These are phyloP conservation scores for Chloroclystis v-ata DNA, from an alignment of 2,888 invertebrate species.

Conservation along the genomic window DNA sequence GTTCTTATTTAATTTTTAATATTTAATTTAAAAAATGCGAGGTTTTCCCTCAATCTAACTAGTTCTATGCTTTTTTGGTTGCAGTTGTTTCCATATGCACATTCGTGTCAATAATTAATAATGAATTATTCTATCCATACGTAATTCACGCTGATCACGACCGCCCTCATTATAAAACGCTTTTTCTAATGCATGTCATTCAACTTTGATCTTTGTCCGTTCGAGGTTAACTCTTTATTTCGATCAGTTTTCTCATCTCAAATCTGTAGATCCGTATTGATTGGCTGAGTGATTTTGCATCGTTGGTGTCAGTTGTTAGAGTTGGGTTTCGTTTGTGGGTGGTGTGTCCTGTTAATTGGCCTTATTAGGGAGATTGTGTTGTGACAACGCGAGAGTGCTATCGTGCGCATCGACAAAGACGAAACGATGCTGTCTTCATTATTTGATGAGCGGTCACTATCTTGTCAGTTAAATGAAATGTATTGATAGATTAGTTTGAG, in stretches of 20 bases:
- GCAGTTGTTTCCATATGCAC: too few relatives aligned
- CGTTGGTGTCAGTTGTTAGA: slow-evolving; percentile 44
- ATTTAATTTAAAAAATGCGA: too few relatives aligned
- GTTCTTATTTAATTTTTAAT: too few relatives aligned
- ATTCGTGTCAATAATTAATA: too few relatives aligned
- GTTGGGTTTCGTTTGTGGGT: slow-evolving; percentile 48
- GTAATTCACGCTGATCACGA: slow-evolving; percentile 61
- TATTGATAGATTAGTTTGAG: slow-evolving; percentile 75
- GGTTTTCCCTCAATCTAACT: too few relatives aligned
- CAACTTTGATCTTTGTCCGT: slow-evolving; percentile 73
- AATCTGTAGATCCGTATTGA: slow-evolving; percentile 47
- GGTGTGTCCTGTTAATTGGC: slow-evolving; percentile 72
- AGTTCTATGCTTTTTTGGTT: too few relatives aligned
- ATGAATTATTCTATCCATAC: slow-evolving; percentile 17
- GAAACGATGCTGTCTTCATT: slow-evolving; percentile 79
- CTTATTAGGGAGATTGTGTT: slow-evolving; percentile 77
- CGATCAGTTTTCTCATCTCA: slow-evolving; percentile 56
- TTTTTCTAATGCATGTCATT: slow-evolving; percentile 60
- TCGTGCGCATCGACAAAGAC: slow-evolving; percentile 78
- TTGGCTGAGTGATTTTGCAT: slow-evolving; percentile 37
- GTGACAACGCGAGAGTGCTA: slow-evolving; percentile 77
- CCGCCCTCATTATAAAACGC: slow-evolving; percentile 51
- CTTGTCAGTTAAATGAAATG: slow-evolving; percentile 78
- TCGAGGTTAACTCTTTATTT: slow-evolving; percentile 63
- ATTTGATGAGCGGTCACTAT: slow-evolving; percentile 77